phyloP scores from a whole-genome alignment of 2,113 vertebrate species.

The Caretta caretta region DNA sequence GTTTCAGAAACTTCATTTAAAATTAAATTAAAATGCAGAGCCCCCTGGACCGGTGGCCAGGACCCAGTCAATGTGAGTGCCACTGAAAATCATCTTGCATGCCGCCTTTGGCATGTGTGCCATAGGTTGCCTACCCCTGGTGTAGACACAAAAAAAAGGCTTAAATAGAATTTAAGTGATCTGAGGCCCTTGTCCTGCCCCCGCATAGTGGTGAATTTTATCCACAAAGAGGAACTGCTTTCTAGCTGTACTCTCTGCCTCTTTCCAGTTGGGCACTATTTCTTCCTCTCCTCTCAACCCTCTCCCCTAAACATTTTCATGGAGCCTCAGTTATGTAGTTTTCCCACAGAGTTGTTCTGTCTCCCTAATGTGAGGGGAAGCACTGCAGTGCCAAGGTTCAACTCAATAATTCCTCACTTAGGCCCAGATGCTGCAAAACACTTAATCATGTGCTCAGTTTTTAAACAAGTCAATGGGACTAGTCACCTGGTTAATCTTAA shows the following conservation, averaged over 20 bases:
- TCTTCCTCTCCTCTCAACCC: not conserved
- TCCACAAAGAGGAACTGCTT: not conserved
- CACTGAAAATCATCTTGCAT: too few relatives aligned
- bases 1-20: too few relatives aligned
- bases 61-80: too few relatives aligned
- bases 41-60: too few relatives aligned
- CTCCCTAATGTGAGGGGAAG: not conserved
- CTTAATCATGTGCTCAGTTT: not conserved
- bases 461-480: not conserved
- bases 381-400: not conserved
- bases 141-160: not conserved
- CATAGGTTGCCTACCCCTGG: too few relatives aligned
- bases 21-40: too few relatives aligned
- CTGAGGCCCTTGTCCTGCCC: not conserved
- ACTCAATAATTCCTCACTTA: not conserved
- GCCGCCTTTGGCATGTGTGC: too few relatives aligned
- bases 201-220: not conserved
- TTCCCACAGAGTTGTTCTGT: not conserved
- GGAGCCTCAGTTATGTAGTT: not conserved
- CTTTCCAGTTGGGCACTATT: not conserved
- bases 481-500: not conserved
- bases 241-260: not conserved
- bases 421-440: not conserved
- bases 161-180: not conserved
- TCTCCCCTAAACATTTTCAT: not conserved